A percentile compares a stretch with the other conserved stretches of the same genome.
Conservation (phyloP, 2,113 vertebrate genomes). For the Rallus limicola region DNA sequence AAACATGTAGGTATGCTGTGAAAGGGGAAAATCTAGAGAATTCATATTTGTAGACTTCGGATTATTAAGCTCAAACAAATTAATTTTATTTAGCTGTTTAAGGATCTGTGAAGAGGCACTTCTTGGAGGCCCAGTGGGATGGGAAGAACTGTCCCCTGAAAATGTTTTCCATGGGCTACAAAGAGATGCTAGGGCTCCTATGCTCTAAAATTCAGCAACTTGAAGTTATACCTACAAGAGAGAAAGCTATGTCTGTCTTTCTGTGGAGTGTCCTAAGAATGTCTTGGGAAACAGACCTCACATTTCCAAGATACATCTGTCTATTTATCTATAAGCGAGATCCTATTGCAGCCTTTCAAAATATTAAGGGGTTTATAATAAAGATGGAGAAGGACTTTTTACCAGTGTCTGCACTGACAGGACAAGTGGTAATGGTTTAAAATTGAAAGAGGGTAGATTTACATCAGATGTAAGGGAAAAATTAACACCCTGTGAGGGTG, state of each 20-base stretch:
- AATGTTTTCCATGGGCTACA: neutral
- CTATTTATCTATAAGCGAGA: neutral
- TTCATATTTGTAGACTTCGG: neutral
- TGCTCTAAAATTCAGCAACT: neutral
- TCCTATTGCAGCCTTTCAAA: neutral
- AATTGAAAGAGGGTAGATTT: neutral
- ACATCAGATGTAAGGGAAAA: neutral
- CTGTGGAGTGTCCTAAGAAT: neutral
- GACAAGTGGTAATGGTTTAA: neutral
- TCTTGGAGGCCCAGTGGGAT: neutral
- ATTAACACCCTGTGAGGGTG: neutral
- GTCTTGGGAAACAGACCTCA: neutral
- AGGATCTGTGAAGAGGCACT: neutral
- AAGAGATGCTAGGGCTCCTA: neutral
- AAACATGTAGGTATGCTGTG: neutral
- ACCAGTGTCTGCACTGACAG: neutral
- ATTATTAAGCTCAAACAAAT: neutral
- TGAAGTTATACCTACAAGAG: neutral
- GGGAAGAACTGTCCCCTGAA: neutral
- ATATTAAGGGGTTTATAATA: neutral
- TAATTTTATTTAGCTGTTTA: neutral
- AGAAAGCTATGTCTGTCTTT: neutral
- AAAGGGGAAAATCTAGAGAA: neutral
- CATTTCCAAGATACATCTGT: neutral
- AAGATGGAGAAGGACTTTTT: neutral